Evolutionary conservation across 2,888 invertebrate species (phyloP).

Genomic region (Cacoxenus indagator): DNA sequence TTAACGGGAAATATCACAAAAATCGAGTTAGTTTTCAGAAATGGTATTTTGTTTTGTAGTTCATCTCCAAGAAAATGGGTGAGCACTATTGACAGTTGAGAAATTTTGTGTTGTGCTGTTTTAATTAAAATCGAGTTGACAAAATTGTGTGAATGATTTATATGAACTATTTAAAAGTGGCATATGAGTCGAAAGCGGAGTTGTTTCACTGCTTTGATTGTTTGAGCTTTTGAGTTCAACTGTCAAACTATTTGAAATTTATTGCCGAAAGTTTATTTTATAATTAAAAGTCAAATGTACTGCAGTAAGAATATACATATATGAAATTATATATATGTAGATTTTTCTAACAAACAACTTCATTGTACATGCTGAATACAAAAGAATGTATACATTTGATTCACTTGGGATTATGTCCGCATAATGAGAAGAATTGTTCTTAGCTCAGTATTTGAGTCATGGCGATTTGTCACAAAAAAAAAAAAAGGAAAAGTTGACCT

Average conservation of each 20-base stretch:
- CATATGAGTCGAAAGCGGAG: background rate
- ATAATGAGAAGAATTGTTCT: background rate
- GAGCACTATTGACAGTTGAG: background rate
- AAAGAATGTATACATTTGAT: background rate
- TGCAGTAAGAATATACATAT: background rate
- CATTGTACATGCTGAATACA: background rate
- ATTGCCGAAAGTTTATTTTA: slow-evolving; percentile 1
- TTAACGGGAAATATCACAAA: background rate
- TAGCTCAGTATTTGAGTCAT: background rate
- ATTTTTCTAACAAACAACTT: background rate
- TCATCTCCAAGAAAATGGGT: background rate
- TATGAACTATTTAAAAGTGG: too few relatives aligned
- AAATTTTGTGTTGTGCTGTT: background rate
- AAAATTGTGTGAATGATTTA: background rate
- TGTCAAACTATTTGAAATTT: slow-evolving; percentile 1
- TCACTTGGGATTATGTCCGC: background rate
- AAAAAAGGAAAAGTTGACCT: too few relatives aligned
- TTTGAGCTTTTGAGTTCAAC: too few relatives aligned
- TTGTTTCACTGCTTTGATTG: too few relatives aligned
- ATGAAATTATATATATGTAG: too few relatives aligned
- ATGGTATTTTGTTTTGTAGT: background rate
- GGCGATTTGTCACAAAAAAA: background rate
- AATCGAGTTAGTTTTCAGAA: background rate
- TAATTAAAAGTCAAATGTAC: slow-evolving; percentile 11
- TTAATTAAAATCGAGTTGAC: slow-evolving; percentile 14